Conservation (phyloP, 35 echinoderm and acorn worm genomes). For the Lytechinus variegatus region DNA sequence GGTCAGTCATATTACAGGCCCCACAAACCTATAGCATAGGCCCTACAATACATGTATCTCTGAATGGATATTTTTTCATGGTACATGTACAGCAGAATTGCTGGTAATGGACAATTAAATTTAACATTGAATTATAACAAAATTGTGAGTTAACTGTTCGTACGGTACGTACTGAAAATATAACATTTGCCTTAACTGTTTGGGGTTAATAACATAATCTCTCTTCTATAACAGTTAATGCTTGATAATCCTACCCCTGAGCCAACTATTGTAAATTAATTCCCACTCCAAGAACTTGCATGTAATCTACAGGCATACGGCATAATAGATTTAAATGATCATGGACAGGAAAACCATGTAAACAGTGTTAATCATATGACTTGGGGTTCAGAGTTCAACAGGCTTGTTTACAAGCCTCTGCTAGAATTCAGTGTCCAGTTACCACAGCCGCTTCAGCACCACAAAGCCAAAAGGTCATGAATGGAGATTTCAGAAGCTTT, state of each 20-base stretch:
- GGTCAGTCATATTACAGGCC: not conserved
- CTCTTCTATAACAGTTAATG: not conserved
- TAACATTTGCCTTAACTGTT: not conserved
- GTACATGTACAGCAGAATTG: too few species aligned
- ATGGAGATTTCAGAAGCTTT: not conserved
- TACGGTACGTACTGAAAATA: not conserved
- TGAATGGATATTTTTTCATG: too few species aligned
- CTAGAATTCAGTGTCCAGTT: not conserved
- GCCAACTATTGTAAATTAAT: not conserved
- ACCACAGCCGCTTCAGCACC: not conserved
- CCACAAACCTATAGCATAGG: not conserved
- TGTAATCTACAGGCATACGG: not conserved
- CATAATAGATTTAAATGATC: not conserved
- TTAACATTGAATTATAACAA: too few species aligned
- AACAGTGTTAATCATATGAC: slow-evolving; percentile 43
- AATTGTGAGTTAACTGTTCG: too few species aligned
- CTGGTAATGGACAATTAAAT: too few species aligned
- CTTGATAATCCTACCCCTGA: not conserved
- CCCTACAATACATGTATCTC: not conserved
- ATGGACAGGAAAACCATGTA: not conserved
- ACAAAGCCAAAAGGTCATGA: not conserved
- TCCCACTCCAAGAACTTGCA: not conserved
- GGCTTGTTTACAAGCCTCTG: slow-evolving; percentile 19
- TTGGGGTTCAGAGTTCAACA: slow-evolving; percentile 39
- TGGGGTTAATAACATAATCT: not conserved